A percentile compares a stretch with the other conserved stretches of the same genome.
These are phyloP conservation scores for Arothron firmamentum DNA, from an alignment of 2,113 vertebrate species.

Conservation along the genomic window DNA sequence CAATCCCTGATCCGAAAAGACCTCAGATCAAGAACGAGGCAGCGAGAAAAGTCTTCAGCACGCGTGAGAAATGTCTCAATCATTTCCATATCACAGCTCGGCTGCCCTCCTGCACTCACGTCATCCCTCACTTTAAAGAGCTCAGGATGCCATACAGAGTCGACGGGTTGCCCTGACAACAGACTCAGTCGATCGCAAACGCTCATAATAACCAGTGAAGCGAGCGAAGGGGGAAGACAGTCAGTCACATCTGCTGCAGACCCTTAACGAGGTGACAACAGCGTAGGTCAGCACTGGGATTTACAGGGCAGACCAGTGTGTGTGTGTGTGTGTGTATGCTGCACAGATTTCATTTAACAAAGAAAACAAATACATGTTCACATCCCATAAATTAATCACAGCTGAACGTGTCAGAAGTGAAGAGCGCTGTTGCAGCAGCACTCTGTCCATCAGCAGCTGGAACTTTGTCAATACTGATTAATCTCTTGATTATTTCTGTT, in stretches of 20 bases:
- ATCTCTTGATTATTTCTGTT: too few species aligned
- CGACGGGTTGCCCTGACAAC: constrained; percentile 64
- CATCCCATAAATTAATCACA: too few species aligned
- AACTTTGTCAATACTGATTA: too few species aligned
- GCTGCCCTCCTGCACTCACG: neutral
- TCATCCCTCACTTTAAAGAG: neutral
- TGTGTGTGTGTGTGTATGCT: constrained; percentile 14
- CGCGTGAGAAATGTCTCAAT: neutral
- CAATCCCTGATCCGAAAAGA: constrained; percentile 51
- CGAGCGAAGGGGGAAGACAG: constrained; percentile 18
- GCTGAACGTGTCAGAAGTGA: too few species aligned
- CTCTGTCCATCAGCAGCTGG: too few species aligned
- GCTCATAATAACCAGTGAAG: constrained; percentile 19
- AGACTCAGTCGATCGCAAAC: constrained; percentile 34
- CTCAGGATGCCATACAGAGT: constrained; percentile 19
- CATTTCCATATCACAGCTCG: constrained; percentile 6
- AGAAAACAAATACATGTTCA: too few species aligned
- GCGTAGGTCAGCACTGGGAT: constrained; percentile 18
- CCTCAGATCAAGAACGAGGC: constrained; percentile 1
- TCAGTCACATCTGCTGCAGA: neutral
- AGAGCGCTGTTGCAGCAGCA: too few species aligned
- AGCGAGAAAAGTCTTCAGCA: constrained; percentile 12
- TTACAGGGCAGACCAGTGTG: constrained; percentile 18
- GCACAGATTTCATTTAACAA: too few species aligned
- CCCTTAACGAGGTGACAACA: constrained; percentile 36